These are phyloP conservation scores for Desoria tigrina DNA, from an alignment of 2,888 invertebrate genomes.

Conservation along the genomic window DNA sequence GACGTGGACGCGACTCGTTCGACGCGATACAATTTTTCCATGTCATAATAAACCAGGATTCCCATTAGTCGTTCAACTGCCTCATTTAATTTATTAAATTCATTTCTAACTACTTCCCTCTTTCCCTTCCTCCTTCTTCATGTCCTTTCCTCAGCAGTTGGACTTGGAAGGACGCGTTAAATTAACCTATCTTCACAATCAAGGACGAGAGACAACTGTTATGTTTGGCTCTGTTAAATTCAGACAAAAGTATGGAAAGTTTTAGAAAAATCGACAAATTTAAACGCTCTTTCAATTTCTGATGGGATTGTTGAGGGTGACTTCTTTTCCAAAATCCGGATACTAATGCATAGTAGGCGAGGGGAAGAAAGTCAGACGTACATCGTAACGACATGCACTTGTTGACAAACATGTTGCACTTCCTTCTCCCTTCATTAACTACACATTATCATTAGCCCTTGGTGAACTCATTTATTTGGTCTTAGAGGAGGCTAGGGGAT, in stretches of 20 bases:
- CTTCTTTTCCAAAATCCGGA: conserved; percentile 25
- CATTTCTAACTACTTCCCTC: background rate
- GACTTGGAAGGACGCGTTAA: too few species aligned
- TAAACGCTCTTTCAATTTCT: too few species aligned
- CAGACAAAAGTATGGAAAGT: too few species aligned
- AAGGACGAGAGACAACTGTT: too few species aligned
- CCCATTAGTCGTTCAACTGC: conserved; percentile 29
- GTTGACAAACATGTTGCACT: conserved; percentile 52
- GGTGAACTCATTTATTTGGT: conserved; percentile 31
- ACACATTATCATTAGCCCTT: conserved; percentile 51
- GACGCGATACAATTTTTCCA: conserved; percentile 33
- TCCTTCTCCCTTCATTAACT: conserved; percentile 49
- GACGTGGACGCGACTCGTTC: conserved; percentile 30
- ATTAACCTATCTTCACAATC: too few species aligned
- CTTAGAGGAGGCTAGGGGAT: background rate
- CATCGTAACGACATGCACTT: conserved; percentile 42
- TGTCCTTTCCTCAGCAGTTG: too few species aligned
- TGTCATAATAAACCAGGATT: conserved; percentile 30
- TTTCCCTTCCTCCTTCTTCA: too few species aligned
- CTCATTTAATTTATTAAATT: conserved; percentile 10
- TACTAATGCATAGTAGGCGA: too few species aligned
- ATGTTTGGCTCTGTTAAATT: too few species aligned
- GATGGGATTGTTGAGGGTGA: background rate
- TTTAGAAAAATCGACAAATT: too few species aligned
- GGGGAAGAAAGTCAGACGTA: conserved; percentile 27